Evolutionary conservation across 2,888 invertebrate species (phyloP), one percentile per base, ranked within the genome.

Genomic region (Hemicrepidius hirtus): DNA sequence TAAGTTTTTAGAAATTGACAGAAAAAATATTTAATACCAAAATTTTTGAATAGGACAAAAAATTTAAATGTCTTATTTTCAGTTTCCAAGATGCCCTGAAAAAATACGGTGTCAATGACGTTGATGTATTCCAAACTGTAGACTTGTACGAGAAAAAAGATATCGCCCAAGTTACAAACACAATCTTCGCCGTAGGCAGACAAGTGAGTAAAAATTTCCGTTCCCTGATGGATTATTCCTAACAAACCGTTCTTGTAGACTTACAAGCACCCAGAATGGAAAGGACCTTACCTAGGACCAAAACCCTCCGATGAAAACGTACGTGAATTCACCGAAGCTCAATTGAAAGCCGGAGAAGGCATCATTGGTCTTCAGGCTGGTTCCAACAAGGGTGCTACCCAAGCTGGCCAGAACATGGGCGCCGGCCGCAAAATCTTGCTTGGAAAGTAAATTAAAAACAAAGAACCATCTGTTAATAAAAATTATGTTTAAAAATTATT

Each of bases 91-190:
- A 92, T 68, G 97, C 96, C 10, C 89, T 95, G 80, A 94, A 93
- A 85, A 92, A 90, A 0, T 95, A 97, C 86, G 99, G 98, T 75
- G 97, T 98, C 13, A 87, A 92, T 63, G 96, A 96, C 84, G 91
- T 94, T 76, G 98, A 98, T 86, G 93, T 96, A 66, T 98, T 98
- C 93, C 97, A 98, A 88, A 98, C 98, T 4, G 97, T 97, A 60
- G 99, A 99, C 86, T 90, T 99, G 63, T 98, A 94, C 91, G 98
- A 99, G 87, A 94, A 95, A 91, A 96, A 95, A 87, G 96, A 97
- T 87, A 94, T 96, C 82, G 92, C 93, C 20, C 92, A 92, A 86
- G 95, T 97, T 65, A 93, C 94, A 85, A 94, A 93, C 87, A 95
- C 95, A 79, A 90, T 97, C 75, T 96, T 93, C 86, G 94, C 95